These are phyloP conservation scores for Epinephelus cyanopodus DNA, from an alignment of 2,113 vertebrate species.

Conservation along the genomic window DNA sequence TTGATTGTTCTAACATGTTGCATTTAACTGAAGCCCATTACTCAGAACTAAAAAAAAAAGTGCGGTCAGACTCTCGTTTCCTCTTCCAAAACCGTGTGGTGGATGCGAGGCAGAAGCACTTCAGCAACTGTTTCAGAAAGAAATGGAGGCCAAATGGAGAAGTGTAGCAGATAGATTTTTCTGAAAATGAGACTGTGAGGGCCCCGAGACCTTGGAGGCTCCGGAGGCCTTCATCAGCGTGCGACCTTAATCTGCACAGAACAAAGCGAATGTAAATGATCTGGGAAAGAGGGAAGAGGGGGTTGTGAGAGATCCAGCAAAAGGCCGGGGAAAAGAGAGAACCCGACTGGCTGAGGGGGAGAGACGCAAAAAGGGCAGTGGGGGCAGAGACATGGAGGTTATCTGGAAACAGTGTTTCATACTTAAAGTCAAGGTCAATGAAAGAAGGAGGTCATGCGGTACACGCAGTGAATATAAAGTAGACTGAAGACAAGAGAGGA, in stretches of 20 bases:
- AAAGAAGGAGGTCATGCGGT: slow-evolving; percentile 29
- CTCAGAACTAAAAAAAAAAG: not conserved
- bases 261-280: slow-evolving; percentile 72
- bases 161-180: slow-evolving; percentile 54
- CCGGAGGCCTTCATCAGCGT: slow-evolving; percentile 52
- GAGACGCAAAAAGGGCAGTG: slow-evolving; percentile 6
- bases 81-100: slow-evolving; percentile 16
- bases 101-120: slow-evolving; percentile 31
- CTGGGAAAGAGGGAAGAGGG: slow-evolving; percentile 34
- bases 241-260: slow-evolving; percentile 76
- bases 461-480: slow-evolving; percentile 47
- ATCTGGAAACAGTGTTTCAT: slow-evolving; percentile 23
- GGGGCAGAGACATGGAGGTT: slow-evolving; percentile 38
- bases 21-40: not conserved
- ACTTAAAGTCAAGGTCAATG: slow-evolving; percentile 67
- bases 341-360: not conserved
- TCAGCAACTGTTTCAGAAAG: slow-evolving; percentile 22
- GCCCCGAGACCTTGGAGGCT: slow-evolving; percentile 52
- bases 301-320: slow-evolving; percentile 38
- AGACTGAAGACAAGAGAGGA: slow-evolving; percentile 34
- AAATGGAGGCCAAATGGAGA: slow-evolving; percentile 46
- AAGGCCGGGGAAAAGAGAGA: slow-evolving; percentile 9
- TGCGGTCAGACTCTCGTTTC: slow-evolving; percentile 39
- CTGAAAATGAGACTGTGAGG: slow-evolving; percentile 35
- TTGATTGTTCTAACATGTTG: not conserved